These are phyloP conservation scores for Tubulanus polymorphus DNA, from an alignment of 2,888 invertebrate species.

Conservation along the genomic window DNA sequence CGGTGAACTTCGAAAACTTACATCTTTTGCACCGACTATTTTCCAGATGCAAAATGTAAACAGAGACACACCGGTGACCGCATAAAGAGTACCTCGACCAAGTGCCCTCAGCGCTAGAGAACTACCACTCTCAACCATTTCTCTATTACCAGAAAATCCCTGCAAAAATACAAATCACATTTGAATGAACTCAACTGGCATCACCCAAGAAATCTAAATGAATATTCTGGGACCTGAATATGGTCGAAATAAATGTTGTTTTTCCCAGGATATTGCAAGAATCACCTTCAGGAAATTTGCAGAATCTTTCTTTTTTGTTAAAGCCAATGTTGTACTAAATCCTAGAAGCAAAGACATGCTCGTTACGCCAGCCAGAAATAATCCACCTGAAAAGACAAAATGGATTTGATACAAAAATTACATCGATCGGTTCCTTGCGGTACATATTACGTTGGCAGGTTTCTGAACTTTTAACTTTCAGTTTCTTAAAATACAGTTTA, in stretches of 20 bases:
- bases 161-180: slow-evolving; percentile 17
- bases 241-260: neutral
- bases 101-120: slow-evolving; percentile 76
- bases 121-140: slow-evolving; percentile 71
- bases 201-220: neutral
- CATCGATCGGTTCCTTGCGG: too few species aligned
- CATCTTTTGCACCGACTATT: slow-evolving; percentile 78
- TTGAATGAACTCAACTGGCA: neutral
- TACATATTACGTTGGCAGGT: too few species aligned
- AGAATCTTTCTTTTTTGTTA: slow-evolving; percentile 75
- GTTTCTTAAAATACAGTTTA: too few species aligned
- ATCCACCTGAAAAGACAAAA: slow-evolving; percentile 62
- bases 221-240: neutral
- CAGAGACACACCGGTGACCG: slow-evolving; percentile 76
- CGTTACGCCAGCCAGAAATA: slow-evolving; percentile 69
- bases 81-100: slow-evolving; percentile 82
- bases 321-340: slow-evolving; percentile 73
- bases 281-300: slow-evolving; percentile 67
- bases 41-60: slow-evolving; percentile 84
- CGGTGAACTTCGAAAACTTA: too few species aligned
- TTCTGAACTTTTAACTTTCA: too few species aligned
- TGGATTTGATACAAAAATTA: too few species aligned
- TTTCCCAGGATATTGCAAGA: neutral
- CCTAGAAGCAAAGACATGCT: slow-evolving; percentile 77
- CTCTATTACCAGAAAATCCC: slow-evolving; percentile 58